Percentiles rank a stretch among this genome's conserved stretches.
Conservation (phyloP, 1,140 invertebrate genomes). For the Lethocerus indicus region DNA sequence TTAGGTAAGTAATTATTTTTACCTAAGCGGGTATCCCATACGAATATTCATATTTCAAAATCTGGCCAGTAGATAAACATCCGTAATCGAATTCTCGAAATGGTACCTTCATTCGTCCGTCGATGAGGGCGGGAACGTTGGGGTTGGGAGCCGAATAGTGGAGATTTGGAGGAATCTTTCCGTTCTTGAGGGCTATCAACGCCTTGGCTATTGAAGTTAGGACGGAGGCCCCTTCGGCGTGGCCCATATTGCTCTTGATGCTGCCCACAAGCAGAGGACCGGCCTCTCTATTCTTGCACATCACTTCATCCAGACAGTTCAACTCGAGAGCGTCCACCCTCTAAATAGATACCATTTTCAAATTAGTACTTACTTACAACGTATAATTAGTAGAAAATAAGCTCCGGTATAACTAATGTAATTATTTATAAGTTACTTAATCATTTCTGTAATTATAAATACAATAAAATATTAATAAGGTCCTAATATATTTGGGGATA, state of each 20-base stretch:
- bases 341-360: not conserved
- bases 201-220: conserved; percentile 39
- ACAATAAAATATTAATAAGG: not conserved
- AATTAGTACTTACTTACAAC: not conserved
- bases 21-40: too few relatives aligned
- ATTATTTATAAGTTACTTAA: not conserved
- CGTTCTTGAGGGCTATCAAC: conserved; percentile 17
- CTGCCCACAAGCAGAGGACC: conserved; percentile 53
- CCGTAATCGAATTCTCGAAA: too few relatives aligned
- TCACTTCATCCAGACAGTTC: conserved; percentile 14
- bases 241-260: conserved; percentile 61
- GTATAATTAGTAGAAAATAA: not conserved
- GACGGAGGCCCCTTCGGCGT: conserved; percentile 49
- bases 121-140: conserved; percentile 33
- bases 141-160: conserved; percentile 21
- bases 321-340: conserved; percentile 17
- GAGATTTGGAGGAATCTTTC: conserved; percentile 20
- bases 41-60: too few relatives aligned
- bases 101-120: conserved; percentile 26
- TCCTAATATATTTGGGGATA: not conserved
- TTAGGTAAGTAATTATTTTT: too few relatives aligned
- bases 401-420: not conserved
- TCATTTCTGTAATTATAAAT: not conserved
- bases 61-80: too few relatives aligned
- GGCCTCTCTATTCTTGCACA: conserved; percentile 16